phyloP scores from a whole-genome alignment of 2,888 invertebrate genomes.

The Asteroscopus sphinx region DNA sequence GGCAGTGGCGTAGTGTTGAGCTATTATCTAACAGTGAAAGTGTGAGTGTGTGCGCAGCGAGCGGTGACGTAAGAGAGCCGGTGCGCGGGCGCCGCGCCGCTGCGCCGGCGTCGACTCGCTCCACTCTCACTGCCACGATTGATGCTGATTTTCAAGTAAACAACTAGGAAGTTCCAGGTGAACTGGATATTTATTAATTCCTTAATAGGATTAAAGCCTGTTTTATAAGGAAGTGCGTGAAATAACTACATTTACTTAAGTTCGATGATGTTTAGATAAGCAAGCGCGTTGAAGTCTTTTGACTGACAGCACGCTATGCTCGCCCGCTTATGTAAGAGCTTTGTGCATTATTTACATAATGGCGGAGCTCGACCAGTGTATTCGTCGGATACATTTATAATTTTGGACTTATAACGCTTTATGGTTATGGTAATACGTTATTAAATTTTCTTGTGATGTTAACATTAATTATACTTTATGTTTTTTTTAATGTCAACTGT shows the following conservation, averaged over 20 bases:
- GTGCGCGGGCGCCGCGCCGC: slow-evolving; percentile 67
- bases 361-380: slow-evolving; percentile 22
- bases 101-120: slow-evolving; percentile 43
- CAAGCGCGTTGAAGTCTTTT: slow-evolving; percentile 71
- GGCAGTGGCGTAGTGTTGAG: slow-evolving; percentile 81
- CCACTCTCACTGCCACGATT: slow-evolving; percentile 82
- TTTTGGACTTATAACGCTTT: slow-evolving; percentile 30
- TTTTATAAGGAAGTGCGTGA: slow-evolving; percentile 63
- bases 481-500: slow-evolving; percentile 32
- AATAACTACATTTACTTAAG: slow-evolving; percentile 54
- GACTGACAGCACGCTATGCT: slow-evolving; percentile 47
- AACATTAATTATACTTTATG: slow-evolving; percentile 33
- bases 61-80: slow-evolving; percentile 78
- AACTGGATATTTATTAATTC: slow-evolving; percentile 71
- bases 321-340: slow-evolving; percentile 47
- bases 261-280: slow-evolving; percentile 59
- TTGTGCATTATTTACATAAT: slow-evolving; percentile 60
- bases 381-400: slow-evolving; percentile 37
- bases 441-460: slow-evolving; percentile 38
- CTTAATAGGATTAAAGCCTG: slow-evolving; percentile 61
- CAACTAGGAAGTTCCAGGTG: slow-evolving; percentile 80
- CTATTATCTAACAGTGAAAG: slow-evolving; percentile 89
- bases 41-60: slow-evolving; percentile 84
- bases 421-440: slow-evolving; percentile 36
- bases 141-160: slow-evolving; percentile 78